phyloP scores from a whole-genome alignment of 2,888 invertebrate genomes.

The Megalurothrips usitatus region DNA sequence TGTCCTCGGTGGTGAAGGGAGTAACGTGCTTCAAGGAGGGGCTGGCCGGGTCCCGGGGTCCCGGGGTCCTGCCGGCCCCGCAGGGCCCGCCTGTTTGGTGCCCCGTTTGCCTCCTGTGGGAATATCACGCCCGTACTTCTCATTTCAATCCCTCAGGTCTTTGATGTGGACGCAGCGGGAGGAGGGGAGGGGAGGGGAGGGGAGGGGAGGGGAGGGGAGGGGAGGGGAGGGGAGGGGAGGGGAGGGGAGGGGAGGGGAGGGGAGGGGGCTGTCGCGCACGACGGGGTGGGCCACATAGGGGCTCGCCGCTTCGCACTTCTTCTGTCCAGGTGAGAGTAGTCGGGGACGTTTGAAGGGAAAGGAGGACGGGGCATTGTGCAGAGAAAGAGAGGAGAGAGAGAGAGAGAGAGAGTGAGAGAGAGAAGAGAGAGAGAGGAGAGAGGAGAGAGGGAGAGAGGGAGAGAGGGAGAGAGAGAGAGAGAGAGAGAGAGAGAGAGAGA shows the following conservation, averaged over 20 bases:
- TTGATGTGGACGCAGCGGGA: conserved; percentile 9
- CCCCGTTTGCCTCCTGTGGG: conserved; percentile 13
- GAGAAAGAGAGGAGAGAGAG: no score
- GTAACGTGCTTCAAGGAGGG: not conserved
- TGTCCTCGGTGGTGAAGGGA: not conserved
- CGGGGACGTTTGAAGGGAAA: no score
- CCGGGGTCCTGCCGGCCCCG: not conserved
- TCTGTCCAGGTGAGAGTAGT: no score
- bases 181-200: not conserved
- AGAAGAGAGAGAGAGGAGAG: no score
- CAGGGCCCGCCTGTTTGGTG: conserved; percentile 3
- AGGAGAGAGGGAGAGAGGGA: no score
- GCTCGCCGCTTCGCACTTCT: no score
- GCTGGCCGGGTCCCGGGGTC: not conserved
- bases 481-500: no score
- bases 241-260: not conserved
- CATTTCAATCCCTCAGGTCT: not conserved
- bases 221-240: not conserved
- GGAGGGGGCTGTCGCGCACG: not conserved
- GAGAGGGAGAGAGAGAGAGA: no score
- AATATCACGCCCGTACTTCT: not conserved
- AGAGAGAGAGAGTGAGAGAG: no score
- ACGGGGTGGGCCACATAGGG: no score
- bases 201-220: not conserved
- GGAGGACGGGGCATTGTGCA: no score